These are phyloP conservation scores for Macrotus californicus DNA, from an alignment of 2,113 vertebrate species.

Conservation along the genomic window DNA sequence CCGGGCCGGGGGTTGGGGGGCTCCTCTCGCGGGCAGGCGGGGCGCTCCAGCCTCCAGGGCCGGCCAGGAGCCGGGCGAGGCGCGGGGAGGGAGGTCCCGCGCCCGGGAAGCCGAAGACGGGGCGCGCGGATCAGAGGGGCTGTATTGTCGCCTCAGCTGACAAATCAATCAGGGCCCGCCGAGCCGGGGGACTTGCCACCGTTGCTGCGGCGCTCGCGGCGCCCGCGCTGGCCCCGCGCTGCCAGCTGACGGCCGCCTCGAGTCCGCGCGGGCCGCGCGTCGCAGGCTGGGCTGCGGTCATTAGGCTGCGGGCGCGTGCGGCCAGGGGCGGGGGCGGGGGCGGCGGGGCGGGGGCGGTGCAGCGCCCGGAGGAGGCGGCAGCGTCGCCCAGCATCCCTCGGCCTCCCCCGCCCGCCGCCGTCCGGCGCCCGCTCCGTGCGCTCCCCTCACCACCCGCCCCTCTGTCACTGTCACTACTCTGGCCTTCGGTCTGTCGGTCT, in stretches of 20 bases:
- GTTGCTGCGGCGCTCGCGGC: slow-evolving; percentile 67
- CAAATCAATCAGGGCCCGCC: slow-evolving; percentile 79
- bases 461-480: neutral
- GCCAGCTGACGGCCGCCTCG: slow-evolving; percentile 75
- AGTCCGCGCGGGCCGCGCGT: slow-evolving; percentile 70
- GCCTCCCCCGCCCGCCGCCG: slow-evolving; percentile 37
- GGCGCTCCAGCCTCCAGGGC: slow-evolving; percentile 75
- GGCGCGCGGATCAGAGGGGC: slow-evolving; percentile 73
- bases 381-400: neutral
- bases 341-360: neutral
- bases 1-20: neutral
- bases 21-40: slow-evolving; percentile 4
- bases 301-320: slow-evolving; percentile 61
- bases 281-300: slow-evolving; percentile 71
- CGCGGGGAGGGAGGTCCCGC: slow-evolving; percentile 23
- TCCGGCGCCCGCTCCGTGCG: slow-evolving; percentile 1
- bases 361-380: neutral
- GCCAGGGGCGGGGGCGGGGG: slow-evolving; percentile 36
- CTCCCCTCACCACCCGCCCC: neutral
- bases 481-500: neutral
- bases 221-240: slow-evolving; percentile 65
- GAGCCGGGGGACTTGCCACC: slow-evolving; percentile 76
- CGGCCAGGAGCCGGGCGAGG: slow-evolving; percentile 39
- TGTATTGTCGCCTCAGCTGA: slow-evolving; percentile 74
- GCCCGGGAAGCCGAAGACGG: neutral